Base-by-base conservation (phyloP, 2,113 vertebrate species). In the Vicugna pacos region DNA sequence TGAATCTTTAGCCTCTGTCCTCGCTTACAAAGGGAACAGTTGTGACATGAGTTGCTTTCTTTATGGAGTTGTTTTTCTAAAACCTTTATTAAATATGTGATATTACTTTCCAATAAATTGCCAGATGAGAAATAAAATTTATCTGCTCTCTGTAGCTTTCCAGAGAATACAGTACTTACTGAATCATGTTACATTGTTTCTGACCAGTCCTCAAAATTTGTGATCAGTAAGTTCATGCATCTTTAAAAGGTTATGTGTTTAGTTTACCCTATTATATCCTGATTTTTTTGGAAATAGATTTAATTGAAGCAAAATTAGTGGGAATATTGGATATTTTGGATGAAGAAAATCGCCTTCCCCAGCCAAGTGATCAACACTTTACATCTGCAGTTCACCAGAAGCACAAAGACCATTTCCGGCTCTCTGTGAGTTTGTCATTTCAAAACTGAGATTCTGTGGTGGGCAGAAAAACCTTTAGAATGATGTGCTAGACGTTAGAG, bases 251-350 rank as follows among this genome's bases (percentile, higher is more conserved):
- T 84, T 87, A 35, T 69, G 8, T 60, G 91, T 81, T 81, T 42
- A 42, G 38, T 42, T 97, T 97, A 67, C n/a, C 15, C 38, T 82
- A 20, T 94, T 3, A 0, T 85, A 2, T 79, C 11, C 90, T 95
- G 7, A 22, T 92, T 94, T 91, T 96, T 32, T 38, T 42, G 38
- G 73, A 83, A 97, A 97, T 98, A 99, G 99, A 99, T 98, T 99
- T 99, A 98, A 99, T 99, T 98, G 99, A 99, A 99, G 98, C 98
- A 17, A 99, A 99, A 97, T 93, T 99, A 96, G 98, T 99, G 90
- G 99, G 99, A 42, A 98, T 99, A 73, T 98, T 99, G 98, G 99
- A 99, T 98, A 99, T 99, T 98, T 98, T 99, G 98, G 99, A 99
- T 98, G 99, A 99, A 98, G 99, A 99, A 98, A 99, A 99, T 97